These are phyloP conservation scores for Cosmia pyralina DNA, from an alignment of 2,888 invertebrate species.

Conservation along the genomic window DNA sequence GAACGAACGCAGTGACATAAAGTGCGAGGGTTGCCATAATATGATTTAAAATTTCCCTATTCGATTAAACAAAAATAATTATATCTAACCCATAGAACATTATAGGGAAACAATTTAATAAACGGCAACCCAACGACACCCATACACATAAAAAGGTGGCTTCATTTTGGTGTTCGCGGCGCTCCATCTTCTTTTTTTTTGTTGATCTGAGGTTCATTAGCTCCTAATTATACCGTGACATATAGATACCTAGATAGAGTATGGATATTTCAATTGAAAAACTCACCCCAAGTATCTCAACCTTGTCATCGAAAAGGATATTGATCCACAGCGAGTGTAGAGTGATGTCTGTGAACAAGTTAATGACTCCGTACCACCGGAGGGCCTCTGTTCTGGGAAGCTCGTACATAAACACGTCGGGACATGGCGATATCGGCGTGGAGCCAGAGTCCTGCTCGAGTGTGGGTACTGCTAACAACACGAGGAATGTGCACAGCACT, in stretches of 20 bases:
- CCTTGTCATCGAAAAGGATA: constrained; percentile 89
- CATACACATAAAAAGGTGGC: too few species aligned
- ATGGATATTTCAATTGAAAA: background rate
- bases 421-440: constrained; percentile 88
- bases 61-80: too few species aligned
- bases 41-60: too few species aligned
- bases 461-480: constrained; percentile 71
- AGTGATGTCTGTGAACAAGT: constrained; percentile 88
- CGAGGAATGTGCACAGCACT: constrained; percentile 67
- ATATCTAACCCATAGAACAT: too few species aligned
- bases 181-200: too few species aligned
- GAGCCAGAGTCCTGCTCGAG: constrained; percentile 68
- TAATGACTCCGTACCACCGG: constrained; percentile 91
- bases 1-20: too few species aligned
- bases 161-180: too few species aligned
- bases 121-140: too few species aligned
- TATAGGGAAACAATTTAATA: too few species aligned
- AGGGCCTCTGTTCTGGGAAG: constrained; percentile 87
- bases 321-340: constrained; percentile 91
- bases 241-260: background rate
- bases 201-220: too few species aligned
- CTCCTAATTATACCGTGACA: too few species aligned
- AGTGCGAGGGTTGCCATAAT: too few species aligned
- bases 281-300: constrained; percentile 91
- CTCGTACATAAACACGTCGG: constrained; percentile 90